phyloP scores from a whole-genome alignment of 1,140 invertebrate species.

The Teleogryllus occipitalis region DNA sequence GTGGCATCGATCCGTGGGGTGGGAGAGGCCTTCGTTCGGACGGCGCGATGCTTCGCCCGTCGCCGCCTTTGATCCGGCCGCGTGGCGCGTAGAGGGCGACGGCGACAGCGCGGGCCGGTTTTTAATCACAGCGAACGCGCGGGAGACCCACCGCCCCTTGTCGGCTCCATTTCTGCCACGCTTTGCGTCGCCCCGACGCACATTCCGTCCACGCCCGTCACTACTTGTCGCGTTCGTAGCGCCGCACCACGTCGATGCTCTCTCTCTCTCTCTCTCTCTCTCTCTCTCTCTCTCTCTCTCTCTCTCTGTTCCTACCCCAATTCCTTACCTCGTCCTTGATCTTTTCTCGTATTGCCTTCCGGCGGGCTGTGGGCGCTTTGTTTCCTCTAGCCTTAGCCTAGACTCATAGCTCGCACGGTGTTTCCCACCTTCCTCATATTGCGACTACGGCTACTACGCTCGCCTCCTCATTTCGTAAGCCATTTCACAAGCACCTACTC shows the following conservation, averaged over 20 bases:
- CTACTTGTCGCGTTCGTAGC: neutral
- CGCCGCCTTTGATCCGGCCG: neutral
- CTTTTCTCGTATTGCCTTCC: too few species aligned
- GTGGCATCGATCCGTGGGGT: neutral
- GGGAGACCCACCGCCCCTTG: too few species aligned
- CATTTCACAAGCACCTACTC: too few species aligned
- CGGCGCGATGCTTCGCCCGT: neutral
- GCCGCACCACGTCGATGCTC: neutral
- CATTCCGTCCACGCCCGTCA: too few species aligned
- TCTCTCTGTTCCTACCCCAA: neutral
- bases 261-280: too few species aligned
- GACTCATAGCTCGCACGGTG: too few species aligned
- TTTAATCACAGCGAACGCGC: neutral
- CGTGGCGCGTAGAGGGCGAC: neutral
- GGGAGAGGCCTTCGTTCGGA: neutral
- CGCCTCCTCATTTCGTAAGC: too few species aligned
- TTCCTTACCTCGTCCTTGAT: neutral
- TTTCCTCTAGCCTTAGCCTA: too few species aligned
- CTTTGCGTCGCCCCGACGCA: neutral
- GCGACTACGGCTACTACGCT: too few species aligned
- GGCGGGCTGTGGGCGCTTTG: neutral
- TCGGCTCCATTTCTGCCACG: neutral
- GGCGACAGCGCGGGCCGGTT: neutral
- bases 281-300: too few species aligned
- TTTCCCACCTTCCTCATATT: too few species aligned